Evolutionary conservation across 2,113 vertebrate genomes (phyloP), one percentile per base, ranked within the genome.

Genomic region (Callorhinus ursinus): DNA sequence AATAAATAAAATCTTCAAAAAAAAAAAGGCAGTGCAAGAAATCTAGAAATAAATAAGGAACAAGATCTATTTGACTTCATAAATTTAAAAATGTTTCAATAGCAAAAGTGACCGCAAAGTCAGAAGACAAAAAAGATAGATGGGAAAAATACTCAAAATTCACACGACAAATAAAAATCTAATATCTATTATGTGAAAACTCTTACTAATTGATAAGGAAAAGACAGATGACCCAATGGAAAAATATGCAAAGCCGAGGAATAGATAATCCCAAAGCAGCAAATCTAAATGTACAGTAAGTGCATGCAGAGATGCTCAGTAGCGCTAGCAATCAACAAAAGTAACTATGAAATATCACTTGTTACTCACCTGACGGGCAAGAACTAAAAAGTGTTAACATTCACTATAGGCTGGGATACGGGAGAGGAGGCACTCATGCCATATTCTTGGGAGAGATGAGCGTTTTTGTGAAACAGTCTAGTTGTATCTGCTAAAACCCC

Each of bases 191-290:
- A 51, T 55, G 39, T 31, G 57, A 76, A 84, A 49, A 8, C 42
- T 81, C 13, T 63, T 80, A 55, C 18, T 87, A 71, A n/a, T 42
- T 76, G 55, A 57, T 81, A 69, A 51, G n/a, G 28, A 89, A 94
- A 91, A 90, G 36, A 11, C 19, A 49, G 51, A 88, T 4, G 33
- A 72, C 33, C 59, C n/a, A 36, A 39, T 89, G 42, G 51, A 94
- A 96, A 92, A 94, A 61, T 31, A 79, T 42, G 31, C 67, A 93
- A 85, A 49, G 36, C 28, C 82, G 57, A 55, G n/a, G 81, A 84
- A 63, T 28, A 81, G 42, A 39, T 80, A 71, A 77, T 93, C 51
- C 49, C 26, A 72, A n/a, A 88, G 31, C 2, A 65, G 12, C 24
- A 83, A 77, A 77, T 81, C 28, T 36, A 69, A 33, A 31, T n/a